Evolutionary conservation across 23 tunicate species (phyloP).

Genomic region (Trididemnum miniatum): DNA sequence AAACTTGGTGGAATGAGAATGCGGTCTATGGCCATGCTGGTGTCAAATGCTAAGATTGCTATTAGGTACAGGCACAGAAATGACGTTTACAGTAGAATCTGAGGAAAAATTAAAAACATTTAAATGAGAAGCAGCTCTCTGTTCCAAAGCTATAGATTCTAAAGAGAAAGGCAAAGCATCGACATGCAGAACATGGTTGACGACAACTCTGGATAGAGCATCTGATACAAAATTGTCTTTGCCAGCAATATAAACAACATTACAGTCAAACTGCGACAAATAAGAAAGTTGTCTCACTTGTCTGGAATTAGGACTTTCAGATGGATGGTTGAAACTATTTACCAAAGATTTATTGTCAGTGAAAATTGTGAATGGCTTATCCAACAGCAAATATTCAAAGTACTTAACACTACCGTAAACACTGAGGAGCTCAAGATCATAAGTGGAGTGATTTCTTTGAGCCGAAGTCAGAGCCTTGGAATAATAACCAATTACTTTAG

Average conservation of each 20-base stretch:
- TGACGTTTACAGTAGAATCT: background rate
- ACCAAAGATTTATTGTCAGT: background rate
- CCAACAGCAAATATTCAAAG: background rate
- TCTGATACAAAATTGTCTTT: background rate
- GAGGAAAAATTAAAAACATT: background rate
- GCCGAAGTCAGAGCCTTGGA: background rate
- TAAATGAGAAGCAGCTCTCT: background rate
- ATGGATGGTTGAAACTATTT: background rate
- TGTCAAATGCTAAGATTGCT: background rate
- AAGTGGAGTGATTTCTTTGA: conserved; percentile 10
- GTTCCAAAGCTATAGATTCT: background rate
- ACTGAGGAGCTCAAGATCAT: conserved; percentile 24
- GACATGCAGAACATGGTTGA: background rate
- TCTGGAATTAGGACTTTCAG: background rate
- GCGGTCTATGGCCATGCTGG: background rate
- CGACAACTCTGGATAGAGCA: background rate
- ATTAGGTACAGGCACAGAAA: background rate
- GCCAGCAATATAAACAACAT: background rate
- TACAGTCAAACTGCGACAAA: background rate
- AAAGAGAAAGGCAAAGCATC: background rate
- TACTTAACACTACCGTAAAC: background rate
- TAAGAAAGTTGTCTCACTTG: background rate
- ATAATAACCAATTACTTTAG: conserved; percentile 19
- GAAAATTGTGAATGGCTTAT: background rate
- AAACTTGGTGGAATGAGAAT: background rate